Evolutionary conservation across 2,888 invertebrate species (phyloP), one percentile per base, ranked within the genome.

Genomic region (Alloplasta piceator): DNA sequence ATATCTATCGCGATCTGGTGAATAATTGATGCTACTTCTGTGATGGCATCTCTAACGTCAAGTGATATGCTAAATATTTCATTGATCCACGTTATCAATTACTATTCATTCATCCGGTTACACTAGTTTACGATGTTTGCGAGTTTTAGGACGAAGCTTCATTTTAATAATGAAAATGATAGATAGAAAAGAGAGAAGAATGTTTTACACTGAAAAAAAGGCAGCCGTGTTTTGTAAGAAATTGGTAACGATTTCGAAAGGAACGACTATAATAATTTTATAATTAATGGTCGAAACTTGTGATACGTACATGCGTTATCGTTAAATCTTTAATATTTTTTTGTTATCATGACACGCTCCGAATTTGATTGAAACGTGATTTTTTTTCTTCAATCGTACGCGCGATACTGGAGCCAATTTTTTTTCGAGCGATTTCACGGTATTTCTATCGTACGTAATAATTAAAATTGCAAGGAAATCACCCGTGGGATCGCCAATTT

Each of bases 231-330:
- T 61, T 63, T 56, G 14, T 55, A 58, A 12, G 12, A 79, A 63
- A 71, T 67, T 61, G 38, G 39, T 67, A 26, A n/a, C 39, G 71
- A 77, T 73, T 80, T 38, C 77, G 56, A 61, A 73, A 41, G 14
- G 60, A 67, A 36, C 61, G 56, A 41, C 14, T 52, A 63, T 70
- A 52, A 73, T 63, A 36, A 78, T 60, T 81, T 71, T 81, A 52
- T 67, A 63, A 63, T 61, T 56, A 66, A 52, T 78, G 77, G 86
- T 86, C 85, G 83, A 85, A 87, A 88, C 86, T 86, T 88, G 88
- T 88, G 88, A 88, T 88, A 88, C 86, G 72, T 82, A 83, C 78
- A 84, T 82, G 83, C 83, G 36, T 39, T 55, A 38, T 46, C 46
- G 46, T 73, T 43, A 36, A 58, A 58, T 66, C 48, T 60, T 71